Evolutionary conservation across 2,797 vertebrate genomes (phyloP).

Genomic region (Syngnathus rostellatus): DNA sequence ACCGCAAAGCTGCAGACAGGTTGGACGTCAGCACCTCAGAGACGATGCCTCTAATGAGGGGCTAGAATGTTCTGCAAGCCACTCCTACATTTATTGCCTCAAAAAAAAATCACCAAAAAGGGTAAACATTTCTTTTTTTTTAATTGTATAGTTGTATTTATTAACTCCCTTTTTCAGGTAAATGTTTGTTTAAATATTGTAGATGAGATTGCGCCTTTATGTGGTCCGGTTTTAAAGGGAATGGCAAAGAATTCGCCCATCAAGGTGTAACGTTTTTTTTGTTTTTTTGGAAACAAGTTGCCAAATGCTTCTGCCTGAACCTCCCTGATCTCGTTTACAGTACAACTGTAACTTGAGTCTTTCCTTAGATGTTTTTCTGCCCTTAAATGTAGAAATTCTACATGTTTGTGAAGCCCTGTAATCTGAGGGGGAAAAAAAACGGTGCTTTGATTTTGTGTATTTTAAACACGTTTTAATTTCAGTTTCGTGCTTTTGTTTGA

Average conservation of each 20-base stretch:
- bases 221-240: constrained; percentile 21
- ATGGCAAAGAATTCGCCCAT: background rate
- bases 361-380: background rate
- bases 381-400: background rate
- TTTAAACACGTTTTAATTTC: constrained; percentile 6
- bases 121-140: constrained; percentile 15
- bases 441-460: constrained; percentile 14
- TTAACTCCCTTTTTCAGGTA: constrained; percentile 3
- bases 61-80: constrained; percentile 24
- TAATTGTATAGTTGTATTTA: constrained; percentile 39
- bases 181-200: background rate
- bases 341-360: constrained; percentile 12
- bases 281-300: background rate
- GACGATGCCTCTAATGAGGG: constrained; percentile 64
- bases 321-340: constrained; percentile 12
- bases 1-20: constrained; percentile 38
- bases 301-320: constrained; percentile 11
- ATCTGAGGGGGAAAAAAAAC: constrained; percentile 1
- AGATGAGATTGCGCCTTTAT: background rate
- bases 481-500: constrained; percentile 15
- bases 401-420: constrained; percentile 9
- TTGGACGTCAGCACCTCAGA: constrained; percentile 36
- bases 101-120: background rate
- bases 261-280: background rate
- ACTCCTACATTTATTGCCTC: background rate